phyloP scores from a whole-genome alignment of 2,797 vertebrate species.

The Bradypodion ventrale region DNA sequence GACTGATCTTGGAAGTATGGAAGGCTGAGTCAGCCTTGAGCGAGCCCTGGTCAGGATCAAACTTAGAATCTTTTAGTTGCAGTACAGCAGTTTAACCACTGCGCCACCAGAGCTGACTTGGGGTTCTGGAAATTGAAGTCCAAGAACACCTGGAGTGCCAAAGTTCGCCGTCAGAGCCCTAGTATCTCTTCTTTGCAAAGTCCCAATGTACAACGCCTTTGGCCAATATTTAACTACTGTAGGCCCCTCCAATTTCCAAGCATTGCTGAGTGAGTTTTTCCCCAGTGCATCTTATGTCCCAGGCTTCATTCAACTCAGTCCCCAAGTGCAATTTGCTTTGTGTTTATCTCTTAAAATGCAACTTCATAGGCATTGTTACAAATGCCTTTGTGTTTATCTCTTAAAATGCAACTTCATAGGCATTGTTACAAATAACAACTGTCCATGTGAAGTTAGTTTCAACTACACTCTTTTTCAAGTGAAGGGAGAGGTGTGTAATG shows the following conservation, averaged over 20 bases:
- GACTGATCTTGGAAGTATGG: no score
- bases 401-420: not conserved
- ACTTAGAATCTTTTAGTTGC: no score
- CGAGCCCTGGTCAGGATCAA: no score
- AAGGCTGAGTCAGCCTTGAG: no score
- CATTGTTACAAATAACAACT: not conserved
- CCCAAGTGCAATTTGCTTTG: not conserved
- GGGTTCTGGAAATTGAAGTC: no score
- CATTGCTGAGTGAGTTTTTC: not conserved
- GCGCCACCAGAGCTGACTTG: no score
- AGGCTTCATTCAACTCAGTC: not conserved
- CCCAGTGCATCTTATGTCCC: not conserved
- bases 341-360: not conserved
- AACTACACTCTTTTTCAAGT: not conserved
- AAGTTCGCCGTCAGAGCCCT: no score
- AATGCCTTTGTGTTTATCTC: not conserved
- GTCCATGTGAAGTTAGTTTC: not conserved
- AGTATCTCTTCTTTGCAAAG: not conserved
- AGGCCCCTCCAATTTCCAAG: not conserved
- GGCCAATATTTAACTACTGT: not conserved
- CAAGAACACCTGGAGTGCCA: no score
- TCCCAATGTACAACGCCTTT: not conserved
- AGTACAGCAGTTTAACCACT: no score
- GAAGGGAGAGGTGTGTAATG: not conserved
- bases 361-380: not conserved